Base-by-base conservation (phyloP, 2,888 invertebrate genomes). In the Falcaria lacertinaria region DNA sequence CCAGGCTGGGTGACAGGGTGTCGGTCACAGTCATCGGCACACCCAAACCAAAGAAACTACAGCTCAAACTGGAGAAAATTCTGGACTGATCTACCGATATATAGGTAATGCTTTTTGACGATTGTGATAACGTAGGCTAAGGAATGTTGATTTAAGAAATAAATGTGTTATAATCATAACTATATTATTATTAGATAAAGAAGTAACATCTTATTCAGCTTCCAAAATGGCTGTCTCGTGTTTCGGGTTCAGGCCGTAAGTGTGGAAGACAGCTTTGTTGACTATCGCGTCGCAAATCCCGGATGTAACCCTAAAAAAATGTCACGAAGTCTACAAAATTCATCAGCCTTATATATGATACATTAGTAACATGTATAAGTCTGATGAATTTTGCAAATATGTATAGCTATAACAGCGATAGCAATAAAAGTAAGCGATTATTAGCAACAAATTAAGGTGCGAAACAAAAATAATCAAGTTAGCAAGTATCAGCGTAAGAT, bases 1-100 rank as follows among this genome's bases (percentile, higher is more conserved):
- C 94, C 0, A 91, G 90, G 57, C 79, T 95, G 13, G 95, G 95
- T 0, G 93, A 95, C 68, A 87, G 92, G 33, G 92, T 95, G 0
- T 90, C 93, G 35, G 93, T 93, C 1, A 91, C 91, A 16, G 92
- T 95, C 2, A 57, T 91, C 0, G 80, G 83, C 34, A 73, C 94
- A 5, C 92, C 94, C 15, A 74, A 90, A 45, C 81, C 88, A 7
- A 91, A 89, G 50, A 90, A 92, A 50, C 87, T 95, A 54, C 85
- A 89, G 44, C 69, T 94, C 15, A 88, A 85, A 52, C 72, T 92
- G 4, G 77, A 88, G 7, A 73, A 58, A 44, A 80, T 90, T 47
- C 63, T 90, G 19, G 75, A 80, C 57, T 86, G 59, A 79, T 36
- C 44, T 43, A 40, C 43, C 40, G 22, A 41, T 45, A 51, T 57